A percentile compares a stretch with the other conserved stretches of the same genome.
These are phyloP conservation scores for Sula dactylatra DNA, from an alignment of 2,113 vertebrate genomes.

Conservation along the genomic window DNA sequence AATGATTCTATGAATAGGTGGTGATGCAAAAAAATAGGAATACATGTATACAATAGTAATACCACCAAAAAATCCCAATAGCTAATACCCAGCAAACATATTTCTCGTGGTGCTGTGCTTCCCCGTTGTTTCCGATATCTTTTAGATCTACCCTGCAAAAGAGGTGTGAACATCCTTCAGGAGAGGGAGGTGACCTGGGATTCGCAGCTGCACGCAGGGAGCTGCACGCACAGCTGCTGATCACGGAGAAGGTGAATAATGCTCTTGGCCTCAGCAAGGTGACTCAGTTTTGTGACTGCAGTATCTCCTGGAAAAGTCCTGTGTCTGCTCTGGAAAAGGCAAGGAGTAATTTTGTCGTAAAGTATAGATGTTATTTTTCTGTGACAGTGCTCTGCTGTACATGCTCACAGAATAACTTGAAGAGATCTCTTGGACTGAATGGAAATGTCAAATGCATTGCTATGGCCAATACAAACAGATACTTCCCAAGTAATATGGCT, in stretches of 20 bases:
- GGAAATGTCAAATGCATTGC: neutral
- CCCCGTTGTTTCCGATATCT: accelerated
- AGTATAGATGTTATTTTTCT: neutral
- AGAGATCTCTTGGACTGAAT: neutral
- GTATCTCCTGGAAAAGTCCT: neutral
- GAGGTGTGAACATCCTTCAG: neutral
- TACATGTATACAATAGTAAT: accelerated
- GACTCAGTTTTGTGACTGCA: neutral
- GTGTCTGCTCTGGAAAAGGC: neutral
- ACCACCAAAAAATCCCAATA: neutral
- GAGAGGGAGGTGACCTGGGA: neutral
- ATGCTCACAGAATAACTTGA: neutral
- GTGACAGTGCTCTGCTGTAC: neutral
- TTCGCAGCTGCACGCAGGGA: accelerated
- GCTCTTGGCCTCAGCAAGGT: neutral
- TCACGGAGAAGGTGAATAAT: neutral
- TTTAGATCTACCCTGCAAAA: neutral
- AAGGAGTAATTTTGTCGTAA: neutral
- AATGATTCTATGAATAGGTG: too few species aligned
- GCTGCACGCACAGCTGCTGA: accelerated
- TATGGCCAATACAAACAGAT: neutral
- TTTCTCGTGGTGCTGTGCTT: accelerated
- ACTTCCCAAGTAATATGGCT: neutral
- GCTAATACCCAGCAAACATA: neutral
- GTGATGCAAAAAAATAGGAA: neutral